These are phyloP conservation scores for Luehdorfia chinensis DNA, from an alignment of 1,140 invertebrate species.

Conservation along the genomic window DNA sequence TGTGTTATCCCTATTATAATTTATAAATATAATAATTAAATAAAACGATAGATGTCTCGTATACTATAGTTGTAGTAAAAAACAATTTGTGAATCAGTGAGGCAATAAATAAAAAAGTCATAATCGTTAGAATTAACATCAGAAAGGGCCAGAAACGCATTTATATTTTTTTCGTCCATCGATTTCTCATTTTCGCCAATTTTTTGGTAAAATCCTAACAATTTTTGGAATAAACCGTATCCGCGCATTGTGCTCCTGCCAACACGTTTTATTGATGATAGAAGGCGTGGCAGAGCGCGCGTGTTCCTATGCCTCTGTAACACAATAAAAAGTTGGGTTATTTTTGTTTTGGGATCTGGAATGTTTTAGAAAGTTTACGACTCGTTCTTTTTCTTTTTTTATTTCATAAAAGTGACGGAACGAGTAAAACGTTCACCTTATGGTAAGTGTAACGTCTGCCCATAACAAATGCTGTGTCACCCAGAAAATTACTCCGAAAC, in stretches of 20 bases:
- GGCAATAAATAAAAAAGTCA: conserved; percentile 19
- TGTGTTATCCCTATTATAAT: too few relatives aligned
- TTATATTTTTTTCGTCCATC: conserved; percentile 33
- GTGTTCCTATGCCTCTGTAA: conserved; percentile 30
- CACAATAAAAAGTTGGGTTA: conserved; percentile 25
- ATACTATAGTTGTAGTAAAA: too few relatives aligned
- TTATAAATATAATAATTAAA: too few relatives aligned
- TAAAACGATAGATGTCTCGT: too few relatives aligned
- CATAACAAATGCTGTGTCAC: too few relatives aligned
- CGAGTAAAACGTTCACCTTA: too few relatives aligned
- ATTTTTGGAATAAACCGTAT: conserved; percentile 36
- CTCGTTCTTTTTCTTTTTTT: too few relatives aligned
- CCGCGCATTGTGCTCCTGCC: conserved; percentile 31
- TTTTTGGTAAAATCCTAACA: conserved; percentile 40
- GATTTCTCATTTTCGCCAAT: conserved; percentile 42
- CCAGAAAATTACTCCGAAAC: too few relatives aligned
- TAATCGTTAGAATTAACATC: conserved; percentile 28
- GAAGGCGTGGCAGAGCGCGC: conserved; percentile 34
- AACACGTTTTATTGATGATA: conserved; percentile 43
- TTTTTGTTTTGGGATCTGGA: conserved; percentile 6
- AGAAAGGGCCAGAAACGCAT: conserved; percentile 22
- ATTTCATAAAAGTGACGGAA: too few relatives aligned
- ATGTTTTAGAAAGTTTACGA: too few relatives aligned
- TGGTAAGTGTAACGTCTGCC: too few relatives aligned
- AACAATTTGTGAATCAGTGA: too few relatives aligned